phyloP scores from a whole-genome alignment of 1,140 invertebrate species.

The Drosophila navojoa region DNA sequence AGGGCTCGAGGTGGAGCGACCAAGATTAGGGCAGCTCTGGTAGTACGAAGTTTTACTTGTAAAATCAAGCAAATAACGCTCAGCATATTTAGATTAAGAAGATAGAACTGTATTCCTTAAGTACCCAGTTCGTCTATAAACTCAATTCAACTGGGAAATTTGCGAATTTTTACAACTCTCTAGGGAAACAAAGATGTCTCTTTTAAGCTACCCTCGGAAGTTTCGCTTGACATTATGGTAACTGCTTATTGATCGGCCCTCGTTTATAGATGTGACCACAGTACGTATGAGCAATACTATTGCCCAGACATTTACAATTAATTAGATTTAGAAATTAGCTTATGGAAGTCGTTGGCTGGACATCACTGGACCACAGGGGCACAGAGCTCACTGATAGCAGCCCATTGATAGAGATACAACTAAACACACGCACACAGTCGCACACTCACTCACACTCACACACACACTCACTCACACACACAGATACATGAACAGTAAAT shows the following conservation, averaged over 20 bases:
- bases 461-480: background rate
- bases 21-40: no score
- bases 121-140: no score
- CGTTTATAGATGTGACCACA: constrained; percentile 40
- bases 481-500: background rate
- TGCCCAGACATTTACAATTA: constrained; percentile 72
- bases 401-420: constrained; percentile 13
- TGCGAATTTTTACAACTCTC: no score
- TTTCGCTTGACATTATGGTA: background rate
- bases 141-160: no score
- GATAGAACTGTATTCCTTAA: no score
- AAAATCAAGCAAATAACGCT: no score
- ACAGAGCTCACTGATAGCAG: background rate
- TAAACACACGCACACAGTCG: no score
- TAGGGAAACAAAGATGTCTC: no score
- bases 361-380: constrained; percentile 8
- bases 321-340: constrained; percentile 49
- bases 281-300: constrained; percentile 74
- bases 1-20: no score
- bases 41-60: no score
- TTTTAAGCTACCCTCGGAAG: background rate
- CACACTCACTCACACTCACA: no score
- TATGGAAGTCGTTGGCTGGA: constrained; percentile 56
- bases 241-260: constrained; percentile 10
- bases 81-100: no score